These are phyloP conservation scores for Girardinichthys multiradiatus DNA, from an alignment of 2,113 vertebrate species.

Conservation along the genomic window DNA sequence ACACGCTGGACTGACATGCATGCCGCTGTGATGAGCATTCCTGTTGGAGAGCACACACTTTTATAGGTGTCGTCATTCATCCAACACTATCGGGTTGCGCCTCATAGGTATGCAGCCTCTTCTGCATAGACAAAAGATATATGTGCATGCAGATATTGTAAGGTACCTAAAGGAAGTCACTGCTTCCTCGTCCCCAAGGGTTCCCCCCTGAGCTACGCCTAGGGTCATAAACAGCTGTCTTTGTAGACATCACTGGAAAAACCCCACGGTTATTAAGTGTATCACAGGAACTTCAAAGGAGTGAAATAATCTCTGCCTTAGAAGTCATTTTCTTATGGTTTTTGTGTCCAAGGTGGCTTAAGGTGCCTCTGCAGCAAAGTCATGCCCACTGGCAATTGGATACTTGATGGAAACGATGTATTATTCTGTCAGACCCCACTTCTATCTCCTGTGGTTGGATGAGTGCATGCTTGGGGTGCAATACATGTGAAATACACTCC, in stretches of 20 bases:
- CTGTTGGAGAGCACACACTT: conserved; percentile 33
- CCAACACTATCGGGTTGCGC: neutral
- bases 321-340: conserved; percentile 54
- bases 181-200: conserved; percentile 38
- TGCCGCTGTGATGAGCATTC: conserved; percentile 24
- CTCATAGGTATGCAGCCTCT: neutral
- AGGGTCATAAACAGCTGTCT: conserved; percentile 45
- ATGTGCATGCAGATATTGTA: neutral
- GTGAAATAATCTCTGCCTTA: conserved; percentile 29
- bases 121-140: neutral
- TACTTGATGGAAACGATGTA: conserved; percentile 33
- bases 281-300: conserved; percentile 68
- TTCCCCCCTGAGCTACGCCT: conserved; percentile 52
- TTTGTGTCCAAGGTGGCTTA: conserved; percentile 47
- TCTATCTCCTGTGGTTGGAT: conserved; percentile 23
- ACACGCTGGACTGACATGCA: neutral
- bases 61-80: conserved; percentile 37
- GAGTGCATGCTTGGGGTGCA: neutral
- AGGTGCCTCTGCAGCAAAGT: conserved; percentile 47
- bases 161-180: conserved; percentile 18
- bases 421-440: conserved; percentile 43
- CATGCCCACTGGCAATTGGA: conserved; percentile 50
- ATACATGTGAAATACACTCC: conserved; percentile 22
- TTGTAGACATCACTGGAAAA: conserved; percentile 60
- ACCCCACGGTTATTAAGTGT: conserved; percentile 47